These are phyloP conservation scores for Tetropium fuscum DNA, from an alignment of 2,888 invertebrate species.

Conservation along the genomic window DNA sequence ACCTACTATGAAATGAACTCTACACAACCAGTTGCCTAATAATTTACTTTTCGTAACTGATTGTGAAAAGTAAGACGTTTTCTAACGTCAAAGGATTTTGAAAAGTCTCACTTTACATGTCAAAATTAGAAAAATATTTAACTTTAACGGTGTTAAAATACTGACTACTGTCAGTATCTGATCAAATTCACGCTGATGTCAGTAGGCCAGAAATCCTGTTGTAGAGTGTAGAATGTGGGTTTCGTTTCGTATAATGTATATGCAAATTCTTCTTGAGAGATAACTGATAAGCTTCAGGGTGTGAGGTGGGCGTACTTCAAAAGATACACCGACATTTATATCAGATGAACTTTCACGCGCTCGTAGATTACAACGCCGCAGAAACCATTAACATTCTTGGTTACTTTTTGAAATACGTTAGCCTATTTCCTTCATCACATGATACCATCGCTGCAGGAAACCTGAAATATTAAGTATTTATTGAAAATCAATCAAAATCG, in stretches of 20 bases:
- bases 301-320: conserved; percentile 49
- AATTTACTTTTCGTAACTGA: no score
- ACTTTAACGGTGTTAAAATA: background rate
- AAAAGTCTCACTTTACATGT: no score
- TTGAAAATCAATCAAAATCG: no score
- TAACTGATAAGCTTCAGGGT: conserved; percentile 45
- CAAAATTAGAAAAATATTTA: no score
- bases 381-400: conserved; percentile 41
- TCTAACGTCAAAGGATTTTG: no score
- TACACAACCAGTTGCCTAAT: no score
- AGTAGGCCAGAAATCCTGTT: background rate
- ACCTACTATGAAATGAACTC: no score
- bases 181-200: background rate
- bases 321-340: conserved; percentile 48
- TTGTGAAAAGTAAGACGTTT: no score
- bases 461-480: background rate
- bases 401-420: conserved; percentile 39
- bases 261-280: conserved; percentile 36
- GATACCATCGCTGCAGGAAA: background rate
- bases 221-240: background rate
- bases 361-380: conserved; percentile 33
- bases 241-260: conserved; percentile 17
- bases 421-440: conserved; percentile 33
- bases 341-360: conserved; percentile 50
- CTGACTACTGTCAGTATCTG: background rate